Conservation (phyloP, 2,113 vertebrate species). For the Eclectus roratus region DNA sequence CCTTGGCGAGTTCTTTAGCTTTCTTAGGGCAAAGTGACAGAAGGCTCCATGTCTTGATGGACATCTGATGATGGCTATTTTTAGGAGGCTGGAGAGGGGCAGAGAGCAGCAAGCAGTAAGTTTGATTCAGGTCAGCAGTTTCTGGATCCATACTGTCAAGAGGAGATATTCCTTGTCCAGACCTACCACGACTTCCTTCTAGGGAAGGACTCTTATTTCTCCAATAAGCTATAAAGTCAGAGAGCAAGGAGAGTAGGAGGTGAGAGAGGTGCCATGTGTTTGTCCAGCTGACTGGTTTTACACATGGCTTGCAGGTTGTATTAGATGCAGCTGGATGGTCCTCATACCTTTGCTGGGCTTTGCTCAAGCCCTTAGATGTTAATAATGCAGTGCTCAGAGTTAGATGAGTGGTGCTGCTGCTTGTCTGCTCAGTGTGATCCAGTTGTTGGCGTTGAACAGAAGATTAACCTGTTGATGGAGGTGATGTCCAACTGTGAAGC, state of each 20-base stretch:
- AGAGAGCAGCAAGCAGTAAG: conserved; percentile 67
- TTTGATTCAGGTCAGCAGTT: conserved; percentile 71
- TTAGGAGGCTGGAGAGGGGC: conserved; percentile 75
- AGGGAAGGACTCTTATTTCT: conserved; percentile 18
- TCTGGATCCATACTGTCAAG: conserved; percentile 32
- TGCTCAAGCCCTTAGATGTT: neutral
- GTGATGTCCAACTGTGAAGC: neutral
- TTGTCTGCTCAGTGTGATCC: neutral
- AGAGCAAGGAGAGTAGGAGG: neutral
- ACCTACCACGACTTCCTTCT: neutral
- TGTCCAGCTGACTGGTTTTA: neutral
- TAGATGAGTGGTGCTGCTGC: neutral
- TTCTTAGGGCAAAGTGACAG: conserved; percentile 95
- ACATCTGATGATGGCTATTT: conserved; percentile 84
- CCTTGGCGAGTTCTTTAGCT: conserved; percentile 86
- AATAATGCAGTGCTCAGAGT: fast-evolving
- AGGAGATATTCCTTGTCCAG: conserved; percentile 12
- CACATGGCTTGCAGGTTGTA: neutral
- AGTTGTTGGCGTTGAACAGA: neutral
- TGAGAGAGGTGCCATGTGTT: neutral
- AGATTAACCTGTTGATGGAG: neutral
- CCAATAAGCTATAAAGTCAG: neutral
- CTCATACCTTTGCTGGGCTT: neutral
- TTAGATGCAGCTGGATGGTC: neutral
- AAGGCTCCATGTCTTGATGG: conserved; percentile 72